These are phyloP conservation scores for Adineta ricciae DNA, from an alignment of 2,888 invertebrate genomes.

Conservation along the genomic window DNA sequence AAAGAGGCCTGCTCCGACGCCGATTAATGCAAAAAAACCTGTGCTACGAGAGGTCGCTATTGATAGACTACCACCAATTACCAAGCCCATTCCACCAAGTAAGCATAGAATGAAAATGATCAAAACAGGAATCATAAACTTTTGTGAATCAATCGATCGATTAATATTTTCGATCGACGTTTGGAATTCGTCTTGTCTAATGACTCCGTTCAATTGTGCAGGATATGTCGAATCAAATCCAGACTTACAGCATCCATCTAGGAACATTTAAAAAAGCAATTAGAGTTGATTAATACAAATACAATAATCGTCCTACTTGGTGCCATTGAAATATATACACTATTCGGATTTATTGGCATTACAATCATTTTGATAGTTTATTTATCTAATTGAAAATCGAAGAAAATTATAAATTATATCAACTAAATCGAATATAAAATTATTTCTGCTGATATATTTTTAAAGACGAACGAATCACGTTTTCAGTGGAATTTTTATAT, in stretches of 20 bases:
- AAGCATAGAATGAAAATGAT: background rate
- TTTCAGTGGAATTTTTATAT: no score
- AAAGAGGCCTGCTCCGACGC: background rate
- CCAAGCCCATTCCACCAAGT: background rate
- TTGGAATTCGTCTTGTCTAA: background rate
- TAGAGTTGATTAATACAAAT: background rate
- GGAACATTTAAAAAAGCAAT: no score
- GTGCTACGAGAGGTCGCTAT: rapidly evolving
- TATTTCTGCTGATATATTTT: no score
- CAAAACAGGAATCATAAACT: background rate
- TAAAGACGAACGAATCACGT: no score
- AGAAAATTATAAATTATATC: no score
- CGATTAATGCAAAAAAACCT: background rate
- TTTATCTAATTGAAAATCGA: no score
- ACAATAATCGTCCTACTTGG: background rate
- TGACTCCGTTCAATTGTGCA: background rate
- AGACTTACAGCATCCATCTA: background rate
- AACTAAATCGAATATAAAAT: no score
- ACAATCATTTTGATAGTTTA: background rate
- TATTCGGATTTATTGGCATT: background rate
- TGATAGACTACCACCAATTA: background rate
- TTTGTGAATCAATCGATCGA: background rate
- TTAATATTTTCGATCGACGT: background rate
- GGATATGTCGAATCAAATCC: background rate
- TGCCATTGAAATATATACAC: background rate